These are phyloP conservation scores for Enteromius argenteus DNA, from an alignment of 2,797 vertebrate genomes.

Conservation along the genomic window DNA sequence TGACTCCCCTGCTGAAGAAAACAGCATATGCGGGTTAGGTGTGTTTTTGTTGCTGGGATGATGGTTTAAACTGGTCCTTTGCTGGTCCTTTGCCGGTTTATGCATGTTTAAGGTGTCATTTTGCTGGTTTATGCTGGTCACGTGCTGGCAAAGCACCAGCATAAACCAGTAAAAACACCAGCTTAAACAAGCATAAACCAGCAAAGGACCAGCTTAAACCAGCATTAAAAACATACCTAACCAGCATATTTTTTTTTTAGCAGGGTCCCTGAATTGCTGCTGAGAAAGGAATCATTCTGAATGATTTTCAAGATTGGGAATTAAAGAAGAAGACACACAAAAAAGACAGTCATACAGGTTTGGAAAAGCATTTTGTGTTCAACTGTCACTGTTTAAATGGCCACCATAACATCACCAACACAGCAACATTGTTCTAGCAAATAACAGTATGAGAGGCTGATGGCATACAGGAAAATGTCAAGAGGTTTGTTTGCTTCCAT, in stretches of 20 bases:
- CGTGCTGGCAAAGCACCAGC: too few species aligned
- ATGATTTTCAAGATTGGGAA: not conserved
- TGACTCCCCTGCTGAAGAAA: conserved; percentile 1
- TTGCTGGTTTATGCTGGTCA: too few species aligned
- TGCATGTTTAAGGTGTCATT: too few species aligned
- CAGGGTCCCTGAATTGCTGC: conserved; percentile 11
- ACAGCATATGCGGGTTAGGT: too few species aligned
- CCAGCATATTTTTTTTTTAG: too few species aligned
- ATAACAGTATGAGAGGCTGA: conserved; percentile 2
- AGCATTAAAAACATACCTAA: too few species aligned
- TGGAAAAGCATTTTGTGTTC: not conserved
- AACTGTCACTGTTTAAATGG: not conserved
- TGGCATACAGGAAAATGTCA: conserved; percentile 50
- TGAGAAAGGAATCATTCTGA: not conserved
- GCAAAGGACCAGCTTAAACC: too few species aligned
- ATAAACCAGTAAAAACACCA: too few species aligned
- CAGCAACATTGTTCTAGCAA: not conserved
- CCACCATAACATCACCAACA: not conserved
- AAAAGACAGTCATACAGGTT: not conserved
- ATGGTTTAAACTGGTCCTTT: too few species aligned
- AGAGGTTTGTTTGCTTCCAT: conserved; percentile 50
- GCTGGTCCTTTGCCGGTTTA: too few species aligned
- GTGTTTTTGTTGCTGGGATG: too few species aligned
- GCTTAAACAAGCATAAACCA: too few species aligned
- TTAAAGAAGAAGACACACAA: not conserved